Conservation (phyloP, 2,888 invertebrate genomes). For the Branchellion lobata region DNA sequence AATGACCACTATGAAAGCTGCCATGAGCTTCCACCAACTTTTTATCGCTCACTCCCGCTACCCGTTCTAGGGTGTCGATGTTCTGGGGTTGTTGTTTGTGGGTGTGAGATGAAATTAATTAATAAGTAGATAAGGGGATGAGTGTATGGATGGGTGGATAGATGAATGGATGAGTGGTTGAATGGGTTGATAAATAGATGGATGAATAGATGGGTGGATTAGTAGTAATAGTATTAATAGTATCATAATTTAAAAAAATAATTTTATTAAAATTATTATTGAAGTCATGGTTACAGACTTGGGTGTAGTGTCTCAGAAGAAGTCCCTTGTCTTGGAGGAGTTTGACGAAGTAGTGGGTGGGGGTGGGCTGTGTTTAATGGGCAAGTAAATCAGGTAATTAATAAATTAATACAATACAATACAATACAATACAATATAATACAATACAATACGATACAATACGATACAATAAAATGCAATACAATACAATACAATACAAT, state of each 20-base stretch:
- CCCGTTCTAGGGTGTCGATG: slow-evolving; percentile 86
- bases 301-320: slow-evolving; percentile 66
- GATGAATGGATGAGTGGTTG: too few species aligned
- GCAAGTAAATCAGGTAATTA: slow-evolving; percentile 46
- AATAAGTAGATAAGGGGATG: too few species aligned
- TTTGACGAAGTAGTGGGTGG: slow-evolving; percentile 84
- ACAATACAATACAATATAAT: too few species aligned
- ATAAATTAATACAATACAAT: background rate
- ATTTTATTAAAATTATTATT: too few species aligned
- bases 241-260: too few species aligned
- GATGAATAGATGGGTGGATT: too few species aligned
- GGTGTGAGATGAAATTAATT: too few species aligned
- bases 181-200: too few species aligned
- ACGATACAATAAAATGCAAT: too few species aligned
- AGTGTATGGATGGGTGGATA: too few species aligned
- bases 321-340: slow-evolving; percentile 78
- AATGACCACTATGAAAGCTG: slow-evolving; percentile 83
- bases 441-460: background rate
- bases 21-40: slow-evolving; percentile 93
- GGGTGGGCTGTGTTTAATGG: slow-evolving; percentile 74
- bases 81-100: slow-evolving; percentile 72
- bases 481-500: background rate
- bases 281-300: slow-evolving; percentile 62
- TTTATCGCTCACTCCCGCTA: slow-evolving; percentile 78
- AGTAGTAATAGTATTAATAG: too few species aligned